phyloP scores from a whole-genome alignment of 1,140 invertebrate species.

The Apis dorsata region DNA sequence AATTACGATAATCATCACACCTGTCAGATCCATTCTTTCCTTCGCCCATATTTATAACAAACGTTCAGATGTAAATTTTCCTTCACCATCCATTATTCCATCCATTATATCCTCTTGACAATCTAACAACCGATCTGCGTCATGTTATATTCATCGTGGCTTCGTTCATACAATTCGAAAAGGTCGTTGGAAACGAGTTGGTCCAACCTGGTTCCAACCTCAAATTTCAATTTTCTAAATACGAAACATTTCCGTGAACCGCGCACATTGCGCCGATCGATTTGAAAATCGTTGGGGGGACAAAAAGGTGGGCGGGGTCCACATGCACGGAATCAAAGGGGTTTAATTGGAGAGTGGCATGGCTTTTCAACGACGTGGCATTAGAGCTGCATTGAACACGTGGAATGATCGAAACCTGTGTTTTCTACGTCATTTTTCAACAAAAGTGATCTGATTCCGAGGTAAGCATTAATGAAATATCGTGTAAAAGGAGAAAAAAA shows the following conservation, averaged over 20 bases:
- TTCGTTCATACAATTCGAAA: background rate
- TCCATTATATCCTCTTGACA: background rate
- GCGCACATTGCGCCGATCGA: background rate
- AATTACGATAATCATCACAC: background rate
- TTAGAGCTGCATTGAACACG: too few relatives aligned
- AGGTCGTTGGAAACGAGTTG: background rate
- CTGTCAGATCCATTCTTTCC: too few relatives aligned
- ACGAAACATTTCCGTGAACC: background rate
- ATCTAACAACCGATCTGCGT: background rate
- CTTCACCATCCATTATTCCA: background rate
- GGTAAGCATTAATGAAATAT: constrained; percentile 9
- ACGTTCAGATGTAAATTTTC: background rate
- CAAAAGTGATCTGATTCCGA: background rate
- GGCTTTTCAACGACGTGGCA: background rate
- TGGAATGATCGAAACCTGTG: background rate
- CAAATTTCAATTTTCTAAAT: background rate
- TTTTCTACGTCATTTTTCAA: background rate
- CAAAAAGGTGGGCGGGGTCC: background rate
- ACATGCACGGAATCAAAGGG: background rate
- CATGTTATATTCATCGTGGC: background rate
- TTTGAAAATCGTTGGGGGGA: background rate
- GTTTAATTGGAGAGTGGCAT: background rate
- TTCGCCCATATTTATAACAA: background rate
- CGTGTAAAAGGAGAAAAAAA: background rate
- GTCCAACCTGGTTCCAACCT: rapidly evolving